Evolutionary conservation across 1,140 invertebrate genomes (phyloP).

Genomic region (Cephus cinctus): DNA sequence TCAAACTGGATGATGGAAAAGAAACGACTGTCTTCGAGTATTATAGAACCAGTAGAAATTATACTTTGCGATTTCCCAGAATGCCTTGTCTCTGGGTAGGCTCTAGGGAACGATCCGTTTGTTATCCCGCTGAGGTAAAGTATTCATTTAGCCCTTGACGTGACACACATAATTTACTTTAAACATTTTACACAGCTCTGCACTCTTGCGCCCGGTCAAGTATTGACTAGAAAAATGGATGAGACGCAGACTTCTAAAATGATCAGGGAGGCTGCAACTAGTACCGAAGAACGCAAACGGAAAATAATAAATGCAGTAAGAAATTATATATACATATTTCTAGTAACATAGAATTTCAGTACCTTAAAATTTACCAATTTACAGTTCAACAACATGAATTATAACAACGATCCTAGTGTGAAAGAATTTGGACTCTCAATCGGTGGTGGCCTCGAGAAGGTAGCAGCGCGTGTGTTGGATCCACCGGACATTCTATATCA

Average conservation of each 20-base stretch:
- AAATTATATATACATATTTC: conserved; percentile 15
- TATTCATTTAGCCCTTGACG: conserved; percentile 36
- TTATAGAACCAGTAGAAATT: conserved; percentile 49
- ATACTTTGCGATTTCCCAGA: conserved; percentile 56
- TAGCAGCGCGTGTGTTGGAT: conserved; percentile 59
- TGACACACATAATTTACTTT: conserved; percentile 19
- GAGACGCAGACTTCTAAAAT: conserved; percentile 64
- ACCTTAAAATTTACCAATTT: no score
- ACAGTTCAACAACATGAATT: conserved; percentile 40
- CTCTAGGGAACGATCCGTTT: conserved; percentile 51
- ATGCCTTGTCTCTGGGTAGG: conserved; percentile 66
- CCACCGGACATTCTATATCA: conserved; percentile 56
- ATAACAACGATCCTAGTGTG: conserved; percentile 54
- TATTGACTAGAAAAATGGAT: conserved; percentile 56
- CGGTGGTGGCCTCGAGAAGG: conserved; percentile 54
- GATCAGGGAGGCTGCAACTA: conserved; percentile 65
- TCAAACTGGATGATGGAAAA: conserved; percentile 40
- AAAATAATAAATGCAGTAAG: conserved; percentile 64
- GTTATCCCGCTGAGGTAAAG: conserved; percentile 59
- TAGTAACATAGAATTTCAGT: no score
- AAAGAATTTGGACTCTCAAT: conserved; percentile 63
- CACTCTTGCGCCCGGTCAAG: conserved; percentile 61
- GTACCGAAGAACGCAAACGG: conserved; percentile 58
- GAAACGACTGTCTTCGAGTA: conserved; percentile 57
- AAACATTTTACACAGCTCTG: conserved; percentile 53